phyloP scores from a whole-genome alignment of 2,113 vertebrate species.

The Brachypodius melanocephalos region DNA sequence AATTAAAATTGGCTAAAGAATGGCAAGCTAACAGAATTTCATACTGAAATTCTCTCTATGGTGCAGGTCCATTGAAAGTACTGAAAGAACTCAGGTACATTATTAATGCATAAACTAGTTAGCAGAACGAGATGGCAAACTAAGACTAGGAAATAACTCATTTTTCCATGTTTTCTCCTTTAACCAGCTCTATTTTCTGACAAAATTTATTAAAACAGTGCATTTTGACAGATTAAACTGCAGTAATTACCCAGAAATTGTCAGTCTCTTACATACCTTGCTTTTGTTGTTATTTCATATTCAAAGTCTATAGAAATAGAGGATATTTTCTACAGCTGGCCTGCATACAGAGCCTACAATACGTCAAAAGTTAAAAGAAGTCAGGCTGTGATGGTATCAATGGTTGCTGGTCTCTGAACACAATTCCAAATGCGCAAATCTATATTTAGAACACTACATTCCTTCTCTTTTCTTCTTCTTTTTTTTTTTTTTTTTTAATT shows the following conservation, averaged over 20 bases:
- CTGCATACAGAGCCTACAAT: background rate
- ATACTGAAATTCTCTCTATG: background rate
- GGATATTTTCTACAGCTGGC: background rate
- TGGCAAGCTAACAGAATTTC: background rate
- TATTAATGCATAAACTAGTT: background rate
- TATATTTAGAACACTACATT: conserved; percentile 44
- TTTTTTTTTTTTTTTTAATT: background rate
- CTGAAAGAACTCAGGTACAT: background rate
- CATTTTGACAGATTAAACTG: background rate
- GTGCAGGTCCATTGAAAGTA: background rate
- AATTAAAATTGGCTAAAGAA: background rate
- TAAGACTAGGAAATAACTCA: background rate
- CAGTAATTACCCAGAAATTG: background rate
- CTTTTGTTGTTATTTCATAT: background rate
- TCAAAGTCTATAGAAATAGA: background rate
- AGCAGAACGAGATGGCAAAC: background rate
- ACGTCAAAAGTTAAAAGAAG: background rate
- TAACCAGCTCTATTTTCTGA: background rate
- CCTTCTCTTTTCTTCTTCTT: background rate
- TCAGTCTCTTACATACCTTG: background rate
- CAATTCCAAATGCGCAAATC: background rate
- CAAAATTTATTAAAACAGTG: background rate
- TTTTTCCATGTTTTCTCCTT: background rate
- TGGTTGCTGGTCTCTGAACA: background rate
- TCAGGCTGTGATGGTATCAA: background rate